Conservation (phyloP, 2,113 vertebrate species). For the Brachypteracias leptosomus region DNA sequence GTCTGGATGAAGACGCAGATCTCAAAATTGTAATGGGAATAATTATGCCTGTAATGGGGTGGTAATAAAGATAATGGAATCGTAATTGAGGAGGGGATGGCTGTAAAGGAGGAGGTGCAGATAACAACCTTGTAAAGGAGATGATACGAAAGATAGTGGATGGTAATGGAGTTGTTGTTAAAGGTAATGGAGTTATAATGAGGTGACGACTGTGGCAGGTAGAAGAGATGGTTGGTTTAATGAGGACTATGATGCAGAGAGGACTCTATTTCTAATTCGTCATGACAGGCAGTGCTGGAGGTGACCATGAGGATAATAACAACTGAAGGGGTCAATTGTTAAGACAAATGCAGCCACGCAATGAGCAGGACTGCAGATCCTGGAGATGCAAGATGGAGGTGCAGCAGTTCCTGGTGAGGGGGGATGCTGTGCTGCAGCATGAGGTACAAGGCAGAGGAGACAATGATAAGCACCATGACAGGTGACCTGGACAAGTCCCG, state of each 20-base stretch:
- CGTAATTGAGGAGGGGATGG: slow-evolving; percentile 73
- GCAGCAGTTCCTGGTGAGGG: not conserved
- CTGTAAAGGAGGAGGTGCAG: slow-evolving; percentile 69
- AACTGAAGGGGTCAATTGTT: slow-evolving; percentile 29
- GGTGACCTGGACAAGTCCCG: not conserved
- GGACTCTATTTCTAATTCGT: slow-evolving; percentile 5
- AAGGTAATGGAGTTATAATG: slow-evolving; percentile 78
- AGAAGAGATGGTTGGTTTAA: slow-evolving; percentile 56
- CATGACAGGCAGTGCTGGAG: not conserved
- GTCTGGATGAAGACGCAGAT: slow-evolving; percentile 45
- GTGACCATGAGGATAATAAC: slow-evolving; percentile 25
- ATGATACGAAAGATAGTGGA: slow-evolving; percentile 69
- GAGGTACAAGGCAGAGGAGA: not conserved
- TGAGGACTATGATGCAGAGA: slow-evolving; percentile 5
- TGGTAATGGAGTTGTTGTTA: slow-evolving; percentile 66
- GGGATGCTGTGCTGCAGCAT: not conserved
- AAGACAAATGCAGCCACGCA: slow-evolving; percentile 9
- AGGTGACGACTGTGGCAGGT: slow-evolving; percentile 35
- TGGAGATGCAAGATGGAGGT: not conserved
- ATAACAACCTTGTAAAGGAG: slow-evolving; percentile 64
- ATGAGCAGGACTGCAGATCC: not conserved
- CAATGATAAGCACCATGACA: not conserved
- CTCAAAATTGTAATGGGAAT: slow-evolving; percentile 66
- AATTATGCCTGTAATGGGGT: slow-evolving; percentile 72
- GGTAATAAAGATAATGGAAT: slow-evolving; percentile 77